These are phyloP conservation scores for Melanotaenia trifasciata DNA, from an alignment of 2,797 vertebrate genomes.

Conservation along the genomic window DNA sequence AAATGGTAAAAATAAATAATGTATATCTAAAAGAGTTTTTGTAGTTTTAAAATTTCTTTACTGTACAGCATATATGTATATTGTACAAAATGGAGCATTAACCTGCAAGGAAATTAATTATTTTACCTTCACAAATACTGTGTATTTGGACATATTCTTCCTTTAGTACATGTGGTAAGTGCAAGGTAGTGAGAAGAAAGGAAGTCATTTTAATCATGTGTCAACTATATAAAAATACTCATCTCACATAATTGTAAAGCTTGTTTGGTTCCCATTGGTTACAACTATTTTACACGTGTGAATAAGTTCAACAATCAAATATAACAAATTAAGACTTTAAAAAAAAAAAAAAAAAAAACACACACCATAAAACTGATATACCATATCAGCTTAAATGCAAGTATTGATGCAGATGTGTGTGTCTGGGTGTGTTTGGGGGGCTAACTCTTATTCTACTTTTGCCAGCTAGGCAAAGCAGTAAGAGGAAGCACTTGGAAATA, in stretches of 20 bases:
- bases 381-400: slow-evolving; percentile 44
- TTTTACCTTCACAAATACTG: slow-evolving; percentile 89
- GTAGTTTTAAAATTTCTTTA: slow-evolving; percentile 84
- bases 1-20: slow-evolving; percentile 99
- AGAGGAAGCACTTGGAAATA: slow-evolving; percentile 61
- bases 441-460: slow-evolving; percentile 28
- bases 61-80: slow-evolving; percentile 92
- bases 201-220: slow-evolving; percentile 83
- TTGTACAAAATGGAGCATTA: slow-evolving; percentile 95
- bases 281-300: slow-evolving; percentile 74
- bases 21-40: slow-evolving; percentile 93
- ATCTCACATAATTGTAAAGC: slow-evolving; percentile 82
- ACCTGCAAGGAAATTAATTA: slow-evolving; percentile 88
- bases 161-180: slow-evolving; percentile 90
- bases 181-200: slow-evolving; percentile 90
- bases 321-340: slow-evolving; percentile 57
- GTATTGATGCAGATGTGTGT: slow-evolving; percentile 37
- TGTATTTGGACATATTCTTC: slow-evolving; percentile 83
- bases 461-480: slow-evolving; percentile 33
- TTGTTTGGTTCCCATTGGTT: slow-evolving; percentile 80
- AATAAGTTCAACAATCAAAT: slow-evolving; percentile 69
- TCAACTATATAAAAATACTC: slow-evolving; percentile 87
- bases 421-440: not conserved
- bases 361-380: slow-evolving; percentile 52
- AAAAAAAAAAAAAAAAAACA: slow-evolving; percentile 36